Percentiles rank a stretch among this genome's conserved stretches.
Conservation (phyloP, 2,888 invertebrate genomes). For the Piscicola geometra region DNA sequence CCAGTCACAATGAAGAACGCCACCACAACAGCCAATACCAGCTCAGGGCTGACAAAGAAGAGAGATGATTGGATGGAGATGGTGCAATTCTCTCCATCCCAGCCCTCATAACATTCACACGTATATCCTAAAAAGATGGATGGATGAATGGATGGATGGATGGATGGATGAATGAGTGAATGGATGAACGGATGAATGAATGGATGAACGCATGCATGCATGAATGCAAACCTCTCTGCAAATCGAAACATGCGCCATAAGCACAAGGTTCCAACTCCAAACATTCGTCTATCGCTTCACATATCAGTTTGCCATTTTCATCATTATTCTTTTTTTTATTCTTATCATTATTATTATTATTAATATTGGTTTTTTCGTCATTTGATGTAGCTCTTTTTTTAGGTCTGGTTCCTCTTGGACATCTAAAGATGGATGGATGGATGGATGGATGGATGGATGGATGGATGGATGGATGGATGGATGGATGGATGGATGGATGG, state of each 20-base stretch:
- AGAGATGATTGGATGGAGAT: slow-evolving; percentile 21
- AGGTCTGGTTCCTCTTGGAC: background rate
- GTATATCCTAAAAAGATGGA: slow-evolving; percentile 51
- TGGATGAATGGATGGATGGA: slow-evolving; percentile 4
- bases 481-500: slow-evolving; percentile 20
- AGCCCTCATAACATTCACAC: slow-evolving; percentile 90
- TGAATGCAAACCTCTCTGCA: slow-evolving; percentile 20
- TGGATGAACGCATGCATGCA: background rate
- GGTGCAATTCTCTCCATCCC: slow-evolving; percentile 68
- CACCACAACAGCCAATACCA: slow-evolving; percentile 91
- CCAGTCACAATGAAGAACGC: slow-evolving; percentile 74
- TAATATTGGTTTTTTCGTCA: background rate
- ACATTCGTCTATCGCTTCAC: slow-evolving; percentile 30
- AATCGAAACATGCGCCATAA: slow-evolving; percentile 52
- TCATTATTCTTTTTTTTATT: background rate
- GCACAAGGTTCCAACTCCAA: slow-evolving; percentile 26
- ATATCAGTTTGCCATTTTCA: too few species aligned
- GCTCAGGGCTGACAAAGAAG: slow-evolving; percentile 61
- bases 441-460: slow-evolving; percentile 17
- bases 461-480: slow-evolving; percentile 18
- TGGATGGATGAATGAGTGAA: slow-evolving; percentile 18
- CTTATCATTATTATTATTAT: background rate
- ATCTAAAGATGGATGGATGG: background rate
- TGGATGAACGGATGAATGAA: slow-evolving; percentile 10
- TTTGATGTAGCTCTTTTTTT: too few species aligned